A percentile compares a stretch with the other conserved stretches of the same genome.
Conservation (phyloP, 2,888 invertebrate genomes). For the Atherix ibis region DNA sequence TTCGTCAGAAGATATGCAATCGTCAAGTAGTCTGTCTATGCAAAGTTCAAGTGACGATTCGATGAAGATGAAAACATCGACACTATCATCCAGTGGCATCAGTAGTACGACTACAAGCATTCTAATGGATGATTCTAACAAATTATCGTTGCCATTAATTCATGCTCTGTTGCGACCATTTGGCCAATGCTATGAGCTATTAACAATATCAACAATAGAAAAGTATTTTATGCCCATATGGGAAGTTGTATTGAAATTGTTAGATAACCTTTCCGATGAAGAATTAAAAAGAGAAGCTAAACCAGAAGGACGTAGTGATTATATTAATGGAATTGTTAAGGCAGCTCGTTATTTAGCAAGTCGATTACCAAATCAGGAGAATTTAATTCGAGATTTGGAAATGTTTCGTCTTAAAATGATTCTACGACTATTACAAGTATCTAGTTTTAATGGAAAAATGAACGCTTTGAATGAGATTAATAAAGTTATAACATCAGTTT, state of each 20-base stretch:
- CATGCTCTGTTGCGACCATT: constrained; percentile 77
- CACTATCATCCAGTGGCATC: constrained; percentile 12
- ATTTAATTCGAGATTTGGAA: constrained; percentile 56
- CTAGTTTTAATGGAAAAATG: constrained; percentile 98
- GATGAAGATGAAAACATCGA: constrained; percentile 15
- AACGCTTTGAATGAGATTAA: constrained; percentile 96
- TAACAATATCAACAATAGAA: constrained; percentile 78
- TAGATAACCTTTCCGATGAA: constrained; percentile 87
- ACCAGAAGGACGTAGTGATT: constrained; percentile 86
- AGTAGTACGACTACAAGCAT: constrained; percentile 12
- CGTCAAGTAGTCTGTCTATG: constrained; percentile 9
- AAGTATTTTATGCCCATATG: constrained; percentile 85
- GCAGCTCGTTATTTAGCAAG: constrained; percentile 79
- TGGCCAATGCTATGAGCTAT: constrained; percentile 78
- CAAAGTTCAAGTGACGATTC: constrained; percentile 14
- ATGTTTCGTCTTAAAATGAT: constrained; percentile 95
- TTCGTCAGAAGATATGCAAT: constrained; percentile 28
- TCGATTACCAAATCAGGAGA: constrained; percentile 71
- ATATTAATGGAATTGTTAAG: constrained; percentile 86
- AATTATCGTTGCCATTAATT: constrained; percentile 56
- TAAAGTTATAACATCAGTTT: constrained; percentile 83
- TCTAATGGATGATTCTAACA: constrained; percentile 18
- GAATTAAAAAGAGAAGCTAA: constrained; percentile 92
- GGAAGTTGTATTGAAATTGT: constrained; percentile 79
- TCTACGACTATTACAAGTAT: constrained; percentile 79